Percentiles rank a stretch among this genome's conserved stretches.
phyloP scores from a whole-genome alignment of 2,797 vertebrate genomes.

The Thripadectes ignobilis region DNA sequence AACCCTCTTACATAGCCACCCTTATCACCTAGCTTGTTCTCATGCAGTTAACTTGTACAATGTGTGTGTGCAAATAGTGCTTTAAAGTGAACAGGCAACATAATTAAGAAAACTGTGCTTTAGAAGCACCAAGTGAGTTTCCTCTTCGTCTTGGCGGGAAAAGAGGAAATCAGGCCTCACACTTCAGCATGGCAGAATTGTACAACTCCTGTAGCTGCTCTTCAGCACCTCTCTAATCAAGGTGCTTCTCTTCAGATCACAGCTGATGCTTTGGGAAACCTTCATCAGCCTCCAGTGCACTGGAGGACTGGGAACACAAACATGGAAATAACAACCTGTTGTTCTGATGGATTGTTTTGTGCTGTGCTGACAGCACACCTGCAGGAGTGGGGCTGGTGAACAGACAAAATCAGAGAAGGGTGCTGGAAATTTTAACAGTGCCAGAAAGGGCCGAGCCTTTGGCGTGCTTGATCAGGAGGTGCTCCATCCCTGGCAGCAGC shows the following conservation, averaged over 20 bases:
- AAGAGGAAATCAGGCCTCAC: conserved; percentile 17
- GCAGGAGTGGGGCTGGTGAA: not conserved
- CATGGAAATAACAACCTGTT: not conserved
- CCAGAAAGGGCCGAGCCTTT: not conserved
- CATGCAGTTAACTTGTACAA: not conserved
- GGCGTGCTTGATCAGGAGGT: not conserved
- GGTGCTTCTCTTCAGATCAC: conserved; percentile 24
- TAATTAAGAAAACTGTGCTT: conserved; percentile 69
- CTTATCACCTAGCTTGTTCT: conserved; percentile 54
- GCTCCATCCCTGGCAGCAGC: not conserved
- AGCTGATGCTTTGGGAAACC: not conserved
- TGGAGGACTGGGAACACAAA: not conserved
- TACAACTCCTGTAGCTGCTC: not conserved
- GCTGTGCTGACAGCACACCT: not conserved
- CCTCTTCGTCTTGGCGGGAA: conserved; percentile 49
- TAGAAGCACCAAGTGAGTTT: conserved; percentile 19
- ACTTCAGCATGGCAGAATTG: not conserved
- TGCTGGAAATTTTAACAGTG: not conserved
- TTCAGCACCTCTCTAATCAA: conserved; percentile 62
- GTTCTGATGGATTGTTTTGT: not conserved
- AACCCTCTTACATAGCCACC: conserved; percentile 7
- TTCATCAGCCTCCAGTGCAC: not conserved
- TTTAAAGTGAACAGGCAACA: conserved; percentile 62
- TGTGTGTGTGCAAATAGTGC: conserved; percentile 71
- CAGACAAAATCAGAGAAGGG: not conserved